Conservation (phyloP, 2,797 vertebrate species). For the Limosa lapponica region DNA sequence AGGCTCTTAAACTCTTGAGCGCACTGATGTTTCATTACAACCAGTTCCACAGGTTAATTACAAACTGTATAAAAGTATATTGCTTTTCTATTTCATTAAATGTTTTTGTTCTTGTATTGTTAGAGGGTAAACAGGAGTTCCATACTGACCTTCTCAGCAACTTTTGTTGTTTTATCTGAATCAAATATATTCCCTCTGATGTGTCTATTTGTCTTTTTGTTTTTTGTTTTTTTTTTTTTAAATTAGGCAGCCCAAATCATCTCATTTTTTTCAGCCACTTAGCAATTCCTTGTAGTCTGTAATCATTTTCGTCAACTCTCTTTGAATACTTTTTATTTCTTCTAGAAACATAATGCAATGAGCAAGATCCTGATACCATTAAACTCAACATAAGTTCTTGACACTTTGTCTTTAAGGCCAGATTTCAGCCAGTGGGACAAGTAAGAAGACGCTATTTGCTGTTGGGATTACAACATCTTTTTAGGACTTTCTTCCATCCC, state of each 20-base stretch:
- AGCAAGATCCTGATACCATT: neutral
- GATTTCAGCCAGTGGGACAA: neutral
- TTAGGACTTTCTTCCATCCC: neutral
- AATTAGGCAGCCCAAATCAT: neutral
- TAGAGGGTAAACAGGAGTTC: neutral
- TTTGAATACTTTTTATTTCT: neutral
- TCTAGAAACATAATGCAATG: neutral
- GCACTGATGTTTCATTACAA: neutral
- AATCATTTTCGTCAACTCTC: neutral
- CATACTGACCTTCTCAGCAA: neutral
- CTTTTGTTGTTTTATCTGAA: neutral
- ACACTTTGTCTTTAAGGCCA: neutral
- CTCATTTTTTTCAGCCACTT: neutral
- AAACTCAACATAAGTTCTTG: neutral
- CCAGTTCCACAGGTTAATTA: slow-evolving; percentile 44
- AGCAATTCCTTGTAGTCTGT: neutral
- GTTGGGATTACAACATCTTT: neutral
- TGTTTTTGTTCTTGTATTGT: neutral
- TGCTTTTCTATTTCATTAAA: slow-evolving; percentile 12
- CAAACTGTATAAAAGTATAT: slow-evolving; percentile 18
- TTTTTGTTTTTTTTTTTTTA: neutral
- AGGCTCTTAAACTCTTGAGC: neutral
- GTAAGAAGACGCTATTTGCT: neutral
- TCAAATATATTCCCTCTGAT: neutral
- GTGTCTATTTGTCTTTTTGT: neutral